Evolutionary conservation across 1,140 invertebrate genomes (phyloP), one percentile per base, ranked within the genome.

Genomic region (Drosophila mauritiana): DNA sequence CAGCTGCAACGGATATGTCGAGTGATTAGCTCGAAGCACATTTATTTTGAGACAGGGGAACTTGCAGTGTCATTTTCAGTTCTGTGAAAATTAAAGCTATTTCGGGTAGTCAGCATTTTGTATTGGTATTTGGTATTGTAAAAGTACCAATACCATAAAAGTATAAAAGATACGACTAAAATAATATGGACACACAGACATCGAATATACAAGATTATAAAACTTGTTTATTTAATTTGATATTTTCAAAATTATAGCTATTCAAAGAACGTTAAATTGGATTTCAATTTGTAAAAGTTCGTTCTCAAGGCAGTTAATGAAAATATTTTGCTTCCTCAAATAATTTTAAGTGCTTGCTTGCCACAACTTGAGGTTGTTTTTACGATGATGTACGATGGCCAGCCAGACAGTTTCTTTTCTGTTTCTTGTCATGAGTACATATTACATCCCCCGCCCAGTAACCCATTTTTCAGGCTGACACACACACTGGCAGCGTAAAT

Each of bases 1-100:
- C 39, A 40, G 27, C 31, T 54, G 67, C 67, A 69, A 42, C 68
- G 68, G 61, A 82, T 78, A 78, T 70, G 65, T 25, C 40, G 39
- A 62, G 52, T 63, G 53, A 67, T 53, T 65, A 56, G 67, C 67
- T 31, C 1, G 37, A 45, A 40, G 51, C 39, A 13, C 20, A 15
- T 39, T 39, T 48, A 20, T 40, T 46, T 25, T 10, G 43, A 69
- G 34, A 22, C 57, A 25, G 1, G 2, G n/a, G 15, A 56, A 34
- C 61, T 15, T 1, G 20, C 37, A 27, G 55, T 63, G 55, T 63
- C 45, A 51, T 63, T 62, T 40, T 48, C 62, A 31, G 15, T 34
- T 34, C 25, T 40, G 42, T 12, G 4, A 20, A 20, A 17, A 6
- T 10, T 20, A 5, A 20, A 5, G 20, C 11, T 20, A 13, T 39